phyloP scores from a whole-genome alignment of 2,888 invertebrate genomes.

The Xestia sexstrigata region DNA sequence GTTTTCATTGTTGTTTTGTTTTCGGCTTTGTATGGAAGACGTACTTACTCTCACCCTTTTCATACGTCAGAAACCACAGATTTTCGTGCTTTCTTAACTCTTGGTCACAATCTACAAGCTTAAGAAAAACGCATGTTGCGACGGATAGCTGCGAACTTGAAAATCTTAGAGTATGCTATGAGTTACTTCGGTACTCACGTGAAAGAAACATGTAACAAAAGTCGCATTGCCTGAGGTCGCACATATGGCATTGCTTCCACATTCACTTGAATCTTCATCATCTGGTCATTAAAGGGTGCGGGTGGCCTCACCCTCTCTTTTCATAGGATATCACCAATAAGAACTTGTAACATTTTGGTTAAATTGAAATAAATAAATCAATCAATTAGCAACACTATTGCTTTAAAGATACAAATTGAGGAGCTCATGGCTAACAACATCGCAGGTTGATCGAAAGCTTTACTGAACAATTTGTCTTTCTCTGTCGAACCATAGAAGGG shows the following conservation, averaged over 20 bases:
- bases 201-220: too few relatives aligned
- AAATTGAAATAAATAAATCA: slow-evolving; percentile 5
- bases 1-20: not conserved
- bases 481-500: slow-evolving; percentile 21
- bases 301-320: not conserved
- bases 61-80: not conserved
- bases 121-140: not conserved
- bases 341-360: not conserved
- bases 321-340: not conserved
- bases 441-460: slow-evolving; percentile 21
- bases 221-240: not conserved
- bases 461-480: slow-evolving; percentile 21
- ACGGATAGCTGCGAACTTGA: not conserved
- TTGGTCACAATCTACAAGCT: not conserved
- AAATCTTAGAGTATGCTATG: not conserved
- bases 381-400: slow-evolving; percentile 3
- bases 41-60: not conserved
- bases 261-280: not conserved
- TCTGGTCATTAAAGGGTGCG: not conserved
- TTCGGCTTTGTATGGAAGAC: not conserved
- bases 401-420: slow-evolving; percentile 21
- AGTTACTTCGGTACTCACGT: too few relatives aligned
- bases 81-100: not conserved
- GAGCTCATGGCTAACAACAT: slow-evolving; percentile 6
- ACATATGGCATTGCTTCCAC: not conserved